Percentiles rank a stretch among this genome's conserved stretches.
These are phyloP conservation scores for Drosophila bocqueti DNA, from an alignment of 1,140 invertebrate genomes.

Conservation along the genomic window DNA sequence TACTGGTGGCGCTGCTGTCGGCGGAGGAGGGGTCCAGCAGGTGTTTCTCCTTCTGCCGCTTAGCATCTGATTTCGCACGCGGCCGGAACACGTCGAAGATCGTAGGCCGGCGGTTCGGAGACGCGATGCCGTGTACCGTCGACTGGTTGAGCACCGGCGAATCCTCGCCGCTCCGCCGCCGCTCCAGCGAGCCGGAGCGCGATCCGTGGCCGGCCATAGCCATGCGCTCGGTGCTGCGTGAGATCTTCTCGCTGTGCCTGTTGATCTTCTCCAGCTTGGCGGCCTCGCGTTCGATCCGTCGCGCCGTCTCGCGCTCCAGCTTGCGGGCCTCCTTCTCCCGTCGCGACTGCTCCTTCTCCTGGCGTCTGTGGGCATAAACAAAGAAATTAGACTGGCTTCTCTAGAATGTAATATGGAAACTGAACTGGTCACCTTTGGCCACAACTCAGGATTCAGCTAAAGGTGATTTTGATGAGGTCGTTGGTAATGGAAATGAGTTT, in stretches of 20 bases:
- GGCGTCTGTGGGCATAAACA: slow-evolving; percentile 46
- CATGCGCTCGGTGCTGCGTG: slow-evolving; percentile 83
- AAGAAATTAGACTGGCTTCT: neutral
- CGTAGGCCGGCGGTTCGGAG: slow-evolving; percentile 89
- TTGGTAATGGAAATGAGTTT: neutral
- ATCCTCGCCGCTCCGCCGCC: slow-evolving; percentile 86
- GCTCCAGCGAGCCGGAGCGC: slow-evolving; percentile 85
- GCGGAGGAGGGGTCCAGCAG: slow-evolving; percentile 70
- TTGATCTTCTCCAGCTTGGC: slow-evolving; percentile 84
- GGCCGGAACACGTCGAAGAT: slow-evolving; percentile 95
- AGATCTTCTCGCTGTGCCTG: slow-evolving; percentile 83
- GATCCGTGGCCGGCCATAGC: slow-evolving; percentile 58
- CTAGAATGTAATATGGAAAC: neutral
- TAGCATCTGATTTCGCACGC: slow-evolving; percentile 91
- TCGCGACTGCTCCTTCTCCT: slow-evolving; percentile 80
- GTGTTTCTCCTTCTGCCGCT: slow-evolving; percentile 86
- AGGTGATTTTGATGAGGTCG: neutral
- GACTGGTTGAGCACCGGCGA: slow-evolving; percentile 86
- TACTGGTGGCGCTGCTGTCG: slow-evolving; percentile 84
- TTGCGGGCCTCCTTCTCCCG: slow-evolving; percentile 83
- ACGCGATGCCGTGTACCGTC: slow-evolving; percentile 86
- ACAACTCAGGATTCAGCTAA: neutral
- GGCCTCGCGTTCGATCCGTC: slow-evolving; percentile 77
- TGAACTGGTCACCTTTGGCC: too few species aligned
- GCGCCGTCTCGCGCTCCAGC: slow-evolving; percentile 75